phyloP scores from a whole-genome alignment of 2,797 vertebrate species.

The Galaxias olidus region DNA sequence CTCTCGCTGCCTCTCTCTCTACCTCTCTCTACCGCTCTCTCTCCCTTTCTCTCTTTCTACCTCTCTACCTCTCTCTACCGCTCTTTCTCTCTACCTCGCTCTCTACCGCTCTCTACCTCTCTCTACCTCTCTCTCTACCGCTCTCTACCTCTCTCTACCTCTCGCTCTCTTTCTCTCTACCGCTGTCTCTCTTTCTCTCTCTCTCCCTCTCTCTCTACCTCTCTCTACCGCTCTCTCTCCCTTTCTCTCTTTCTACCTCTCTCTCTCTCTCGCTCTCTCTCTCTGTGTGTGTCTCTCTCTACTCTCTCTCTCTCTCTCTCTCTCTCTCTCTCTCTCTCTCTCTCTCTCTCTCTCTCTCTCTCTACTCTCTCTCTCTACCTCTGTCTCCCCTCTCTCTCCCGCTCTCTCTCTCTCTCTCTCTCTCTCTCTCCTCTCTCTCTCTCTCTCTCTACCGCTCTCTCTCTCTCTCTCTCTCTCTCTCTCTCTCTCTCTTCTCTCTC shows the following conservation, averaged over 20 bases:
- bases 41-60: neutral
- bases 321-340: neutral
- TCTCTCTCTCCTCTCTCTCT: neutral
- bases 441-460: neutral
- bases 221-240: too few species aligned
- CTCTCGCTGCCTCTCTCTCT: too few species aligned
- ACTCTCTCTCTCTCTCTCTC: too few species aligned
- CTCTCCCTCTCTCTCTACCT: neutral
- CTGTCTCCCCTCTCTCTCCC: neutral
- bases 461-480: neutral
- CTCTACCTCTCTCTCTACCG: too few species aligned
- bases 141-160: too few species aligned
- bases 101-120: neutral
- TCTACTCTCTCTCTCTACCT: too few species aligned
- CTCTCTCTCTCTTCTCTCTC: neutral
- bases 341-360: neutral
- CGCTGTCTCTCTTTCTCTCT: neutral
- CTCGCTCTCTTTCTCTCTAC: too few species aligned
- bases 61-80: too few species aligned
- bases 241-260: neutral
- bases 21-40: too few species aligned
- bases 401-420: neutral
- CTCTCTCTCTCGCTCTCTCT: neutral
- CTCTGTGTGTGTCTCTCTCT: conserved; percentile 26
- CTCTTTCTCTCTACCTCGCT: too few species aligned